A percentile compares a stretch with the other conserved stretches of the same genome.
These are phyloP conservation scores for Drosophila aldrichi DNA, from an alignment of 2,888 invertebrate genomes.

Conservation along the genomic window DNA sequence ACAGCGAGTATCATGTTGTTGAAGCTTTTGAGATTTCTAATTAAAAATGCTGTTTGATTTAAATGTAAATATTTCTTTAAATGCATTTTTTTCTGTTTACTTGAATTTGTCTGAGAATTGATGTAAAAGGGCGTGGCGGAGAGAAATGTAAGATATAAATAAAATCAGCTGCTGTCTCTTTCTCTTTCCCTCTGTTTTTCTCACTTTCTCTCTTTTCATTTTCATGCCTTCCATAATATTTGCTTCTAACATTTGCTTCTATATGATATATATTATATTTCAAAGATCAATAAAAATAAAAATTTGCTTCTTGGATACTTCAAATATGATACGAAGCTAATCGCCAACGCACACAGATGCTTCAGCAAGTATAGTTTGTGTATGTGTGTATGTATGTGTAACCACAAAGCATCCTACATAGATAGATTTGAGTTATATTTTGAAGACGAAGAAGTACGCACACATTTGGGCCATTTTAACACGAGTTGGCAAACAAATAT, in stretches of 20 bases:
- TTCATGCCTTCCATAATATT: no score
- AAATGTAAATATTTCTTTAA: neutral
- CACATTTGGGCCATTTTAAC: constrained; percentile 70
- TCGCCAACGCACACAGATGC: neutral
- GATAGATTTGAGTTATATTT: constrained; percentile 70
- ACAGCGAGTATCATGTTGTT: neutral
- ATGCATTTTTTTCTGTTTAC: neutral
- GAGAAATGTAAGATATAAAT: neutral
- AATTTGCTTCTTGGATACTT: neutral
- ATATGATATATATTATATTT: neutral
- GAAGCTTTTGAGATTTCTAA: neutral
- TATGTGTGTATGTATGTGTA: constrained; percentile 8
- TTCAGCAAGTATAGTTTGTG: neutral
- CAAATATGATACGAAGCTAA: constrained; percentile 8
- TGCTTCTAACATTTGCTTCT: neutral
- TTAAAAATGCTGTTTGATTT: neutral
- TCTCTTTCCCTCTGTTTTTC: neutral
- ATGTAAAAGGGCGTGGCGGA: neutral
- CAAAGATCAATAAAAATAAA: neutral
- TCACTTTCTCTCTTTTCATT: neutral
- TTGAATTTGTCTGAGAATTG: neutral
- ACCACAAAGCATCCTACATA: constrained; percentile 22
- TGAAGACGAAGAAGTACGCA: constrained; percentile 53
- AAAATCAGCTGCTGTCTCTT: accelerated
- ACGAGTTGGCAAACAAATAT: constrained; percentile 80